Conservation (phyloP, 2,888 invertebrate species). For the Helleia helle region DNA sequence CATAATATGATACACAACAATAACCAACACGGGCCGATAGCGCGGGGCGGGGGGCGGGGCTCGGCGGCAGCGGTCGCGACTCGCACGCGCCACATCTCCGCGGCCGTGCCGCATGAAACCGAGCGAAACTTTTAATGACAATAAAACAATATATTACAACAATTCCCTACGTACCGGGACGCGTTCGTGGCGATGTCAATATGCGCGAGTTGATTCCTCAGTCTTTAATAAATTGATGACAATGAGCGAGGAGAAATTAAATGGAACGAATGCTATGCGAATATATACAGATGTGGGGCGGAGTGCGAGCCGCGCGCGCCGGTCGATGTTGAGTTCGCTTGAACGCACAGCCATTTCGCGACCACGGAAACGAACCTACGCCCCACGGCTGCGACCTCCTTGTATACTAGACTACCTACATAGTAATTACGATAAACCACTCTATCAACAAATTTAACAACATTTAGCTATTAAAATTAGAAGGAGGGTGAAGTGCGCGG, state of each 20-base stretch:
- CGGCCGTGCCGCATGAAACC: constrained; percentile 37
- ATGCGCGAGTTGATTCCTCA: constrained; percentile 72
- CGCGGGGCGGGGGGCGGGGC: constrained; percentile 24
- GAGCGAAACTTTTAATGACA: constrained; percentile 46
- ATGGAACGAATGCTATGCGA: constrained; percentile 67
- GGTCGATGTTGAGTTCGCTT: constrained; percentile 48
- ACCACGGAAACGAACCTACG: constrained; percentile 57
- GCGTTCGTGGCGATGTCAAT: constrained; percentile 68
- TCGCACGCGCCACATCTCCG: constrained; percentile 31
- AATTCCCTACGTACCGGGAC: constrained; percentile 49
- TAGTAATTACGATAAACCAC: constrained; percentile 62
- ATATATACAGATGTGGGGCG: constrained; percentile 54
- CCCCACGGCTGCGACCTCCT: constrained; percentile 51
- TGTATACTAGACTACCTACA: constrained; percentile 54
- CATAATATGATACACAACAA: constrained; percentile 8
- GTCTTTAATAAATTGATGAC: constrained; percentile 73
- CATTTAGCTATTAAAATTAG: constrained; percentile 71
- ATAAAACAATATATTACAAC: constrained; percentile 54
- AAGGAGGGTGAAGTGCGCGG: constrained; percentile 44
- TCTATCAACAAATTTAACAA: constrained; percentile 72
- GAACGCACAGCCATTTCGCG: constrained; percentile 67
- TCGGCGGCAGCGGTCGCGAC: constrained; percentile 27
- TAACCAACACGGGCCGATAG: neutral
- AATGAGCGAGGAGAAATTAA: constrained; percentile 70
- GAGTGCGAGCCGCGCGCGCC: constrained; percentile 22